phyloP scores from a whole-genome alignment of 2,113 vertebrate species.

The Podocnemis expansa region DNA sequence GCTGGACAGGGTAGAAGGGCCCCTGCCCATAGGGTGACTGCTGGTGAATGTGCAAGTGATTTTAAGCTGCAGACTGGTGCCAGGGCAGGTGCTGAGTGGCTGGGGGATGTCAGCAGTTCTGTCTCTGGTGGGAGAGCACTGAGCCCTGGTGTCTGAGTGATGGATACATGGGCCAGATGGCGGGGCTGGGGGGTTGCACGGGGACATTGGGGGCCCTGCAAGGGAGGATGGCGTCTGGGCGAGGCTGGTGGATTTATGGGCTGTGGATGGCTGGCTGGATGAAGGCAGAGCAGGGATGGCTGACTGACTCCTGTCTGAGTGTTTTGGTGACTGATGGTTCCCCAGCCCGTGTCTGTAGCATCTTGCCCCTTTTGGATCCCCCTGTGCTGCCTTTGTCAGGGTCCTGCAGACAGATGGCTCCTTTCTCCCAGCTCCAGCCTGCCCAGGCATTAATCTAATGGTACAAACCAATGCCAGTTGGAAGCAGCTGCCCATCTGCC shows the following conservation, averaged over 20 bases:
- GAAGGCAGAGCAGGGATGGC: background rate
- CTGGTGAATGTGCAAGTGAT: background rate
- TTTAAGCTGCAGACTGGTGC: background rate
- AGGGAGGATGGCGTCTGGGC: background rate
- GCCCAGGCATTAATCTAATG: conserved; percentile 12
- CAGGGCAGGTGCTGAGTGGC: background rate
- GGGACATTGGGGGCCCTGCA: background rate
- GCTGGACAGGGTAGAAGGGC: no score
- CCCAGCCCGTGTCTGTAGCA: background rate
- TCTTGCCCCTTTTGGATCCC: background rate
- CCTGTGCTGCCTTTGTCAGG: background rate
- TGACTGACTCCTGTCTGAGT: background rate
- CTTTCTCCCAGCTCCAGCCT: background rate
- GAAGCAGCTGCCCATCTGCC: conserved; percentile 20
- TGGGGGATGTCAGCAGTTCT: background rate
- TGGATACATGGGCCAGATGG: background rate
- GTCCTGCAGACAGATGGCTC: conserved; percentile 33
- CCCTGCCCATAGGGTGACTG: no score
- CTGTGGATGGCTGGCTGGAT: background rate
- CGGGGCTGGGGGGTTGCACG: background rate
- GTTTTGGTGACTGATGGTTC: background rate
- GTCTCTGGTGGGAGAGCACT: background rate
- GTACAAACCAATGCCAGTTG: background rate
- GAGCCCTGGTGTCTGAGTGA: background rate
- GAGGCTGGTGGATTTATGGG: conserved; percentile 1